Conservation (phyloP, 1,140 invertebrate species). For the Nephila pilipes region DNA sequence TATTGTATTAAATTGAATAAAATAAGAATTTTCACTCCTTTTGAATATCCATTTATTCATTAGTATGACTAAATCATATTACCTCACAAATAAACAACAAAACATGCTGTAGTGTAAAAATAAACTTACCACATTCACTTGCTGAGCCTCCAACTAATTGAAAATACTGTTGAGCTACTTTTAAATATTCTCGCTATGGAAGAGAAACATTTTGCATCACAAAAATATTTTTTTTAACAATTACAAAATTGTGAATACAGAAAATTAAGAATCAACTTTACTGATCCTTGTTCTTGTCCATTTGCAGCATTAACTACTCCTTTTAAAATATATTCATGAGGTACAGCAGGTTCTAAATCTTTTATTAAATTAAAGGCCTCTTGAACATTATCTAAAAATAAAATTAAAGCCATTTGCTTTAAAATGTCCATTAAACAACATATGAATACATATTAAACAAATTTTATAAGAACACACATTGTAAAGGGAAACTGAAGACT, state of each 20-base stretch:
- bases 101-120: neutral
- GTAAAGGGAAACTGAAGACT: neutral
- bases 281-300: slow-evolving; percentile 94
- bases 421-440: too few species aligned
- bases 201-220: neutral
- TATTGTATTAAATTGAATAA: too few species aligned
- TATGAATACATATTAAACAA: too few species aligned
- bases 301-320: slow-evolving; percentile 96
- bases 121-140: slow-evolving; percentile 91
- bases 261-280: slow-evolving; percentile 82
- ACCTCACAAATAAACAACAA: too few species aligned
- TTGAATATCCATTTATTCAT: too few species aligned
- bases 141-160: slow-evolving; percentile 97
- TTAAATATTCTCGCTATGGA: slow-evolving; percentile 93
- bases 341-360: slow-evolving; percentile 94
- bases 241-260: neutral
- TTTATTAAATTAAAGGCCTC: slow-evolving; percentile 96
- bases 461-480: neutral
- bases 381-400: slow-evolving; percentile 87
- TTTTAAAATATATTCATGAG: slow-evolving; percentile 98
- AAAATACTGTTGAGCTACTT: slow-evolving; percentile 97
- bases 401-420: neutral
- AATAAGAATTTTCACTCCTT: too few species aligned
- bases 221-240: neutral
- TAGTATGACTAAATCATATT: too few species aligned